Evolutionary conservation across 1,140 invertebrate genomes (phyloP).

Genomic region (Trypoxylus dichotomus): DNA sequence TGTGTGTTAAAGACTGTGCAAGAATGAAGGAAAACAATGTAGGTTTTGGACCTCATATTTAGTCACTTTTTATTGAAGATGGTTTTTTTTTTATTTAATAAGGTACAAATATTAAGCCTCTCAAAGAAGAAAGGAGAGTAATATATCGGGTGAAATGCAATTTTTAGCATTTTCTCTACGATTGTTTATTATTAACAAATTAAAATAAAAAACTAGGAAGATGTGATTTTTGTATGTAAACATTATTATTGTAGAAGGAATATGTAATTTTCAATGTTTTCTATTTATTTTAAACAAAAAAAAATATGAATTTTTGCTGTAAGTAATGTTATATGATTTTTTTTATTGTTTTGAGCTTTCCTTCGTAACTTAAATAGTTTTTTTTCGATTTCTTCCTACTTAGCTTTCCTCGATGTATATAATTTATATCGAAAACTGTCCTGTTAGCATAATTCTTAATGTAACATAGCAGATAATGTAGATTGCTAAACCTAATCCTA

Average conservation of each 20-base stretch:
- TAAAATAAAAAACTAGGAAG: neutral
- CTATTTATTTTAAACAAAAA: constrained; percentile 3
- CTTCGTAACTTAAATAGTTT: neutral
- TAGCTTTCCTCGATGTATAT: constrained; percentile 6
- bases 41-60: neutral
- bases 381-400: neutral
- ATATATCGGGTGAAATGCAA: neutral
- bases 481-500: neutral
- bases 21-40: neutral
- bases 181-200: neutral
- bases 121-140: neutral
- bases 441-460: constrained; percentile 13
- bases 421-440: constrained; percentile 10
- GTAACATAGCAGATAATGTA: constrained; percentile 17
- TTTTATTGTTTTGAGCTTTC: neutral
- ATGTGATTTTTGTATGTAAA: constrained; percentile 7
- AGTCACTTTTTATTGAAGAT: neutral
- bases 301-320: neutral
- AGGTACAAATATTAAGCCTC: constrained; percentile 3
- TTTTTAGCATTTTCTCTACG: constrained; percentile 5
- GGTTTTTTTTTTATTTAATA: constrained; percentile 8
- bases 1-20: neutral
- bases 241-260: neutral
- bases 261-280: neutral
- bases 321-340: neutral